A percentile compares a stretch with the other conserved stretches of the same genome.
These are phyloP conservation scores for Agriopis leucophaearia DNA, from an alignment of 2,888 invertebrate genomes.

Conservation along the genomic window DNA sequence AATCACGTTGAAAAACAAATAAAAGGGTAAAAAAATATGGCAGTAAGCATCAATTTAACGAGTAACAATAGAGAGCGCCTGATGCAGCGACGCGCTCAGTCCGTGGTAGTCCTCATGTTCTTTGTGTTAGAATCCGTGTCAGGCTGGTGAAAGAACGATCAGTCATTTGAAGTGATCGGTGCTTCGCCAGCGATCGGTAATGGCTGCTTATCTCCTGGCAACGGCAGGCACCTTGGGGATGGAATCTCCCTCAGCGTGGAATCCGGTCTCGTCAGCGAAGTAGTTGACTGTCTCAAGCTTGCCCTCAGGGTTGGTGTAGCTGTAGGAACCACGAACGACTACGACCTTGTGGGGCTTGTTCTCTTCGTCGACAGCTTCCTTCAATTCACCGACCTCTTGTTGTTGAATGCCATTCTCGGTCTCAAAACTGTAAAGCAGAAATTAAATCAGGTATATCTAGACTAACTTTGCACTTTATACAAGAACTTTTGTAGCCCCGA, in stretches of 20 bases:
- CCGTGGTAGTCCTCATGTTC: slow-evolving; percentile 16
- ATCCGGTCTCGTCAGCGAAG: slow-evolving; percentile 88
- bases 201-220: slow-evolving; percentile 54
- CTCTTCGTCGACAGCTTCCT: slow-evolving; percentile 81
- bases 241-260: slow-evolving; percentile 87
- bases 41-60: slow-evolving; percentile 63
- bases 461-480: neutral
- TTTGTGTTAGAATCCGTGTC: neutral
- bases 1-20: slow-evolving; percentile 58
- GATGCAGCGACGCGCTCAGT: slow-evolving; percentile 32
- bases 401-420: slow-evolving; percentile 71
- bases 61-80: slow-evolving; percentile 41
- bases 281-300: slow-evolving; percentile 82
- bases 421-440: slow-evolving; percentile 11
- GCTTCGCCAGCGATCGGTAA: slow-evolving; percentile 9
- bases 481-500: neutral
- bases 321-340: slow-evolving; percentile 87
- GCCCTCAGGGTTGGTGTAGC: slow-evolving; percentile 86
- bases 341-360: slow-evolving; percentile 85
- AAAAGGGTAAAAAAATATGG: slow-evolving; percentile 69
- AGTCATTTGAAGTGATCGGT: slow-evolving; percentile 39
- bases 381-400: slow-evolving; percentile 82
- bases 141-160: slow-evolving; percentile 31
- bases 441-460: slow-evolving; percentile 19
- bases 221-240: slow-evolving; percentile 82